Evolutionary conservation across 2,888 invertebrate species (phyloP).

Genomic region (Mesorhabditis spiculigera): DNA sequence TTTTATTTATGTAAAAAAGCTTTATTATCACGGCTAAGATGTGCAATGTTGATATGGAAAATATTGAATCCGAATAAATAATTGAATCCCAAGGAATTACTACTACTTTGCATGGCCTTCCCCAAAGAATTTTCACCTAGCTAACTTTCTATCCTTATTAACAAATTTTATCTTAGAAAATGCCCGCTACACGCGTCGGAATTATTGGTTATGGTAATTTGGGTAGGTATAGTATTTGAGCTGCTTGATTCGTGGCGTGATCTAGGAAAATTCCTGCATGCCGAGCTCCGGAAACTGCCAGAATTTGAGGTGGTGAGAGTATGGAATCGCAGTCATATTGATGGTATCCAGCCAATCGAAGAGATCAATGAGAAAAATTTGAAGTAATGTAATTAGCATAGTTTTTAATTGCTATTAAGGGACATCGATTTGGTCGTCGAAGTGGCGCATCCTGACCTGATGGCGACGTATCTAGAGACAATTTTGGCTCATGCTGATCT

Average conservation of each 20-base stretch:
- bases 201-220: conserved; percentile 55
- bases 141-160: neutral
- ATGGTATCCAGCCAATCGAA: conserved; percentile 35
- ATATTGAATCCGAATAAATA: neutral
- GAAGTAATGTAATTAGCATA: conserved; percentile 14
- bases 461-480: conserved; percentile 60
- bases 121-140: neutral
- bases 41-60: too few relatives aligned
- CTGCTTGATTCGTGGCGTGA: neutral
- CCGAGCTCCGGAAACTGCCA: conserved; percentile 35
- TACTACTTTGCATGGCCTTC: neutral
- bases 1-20: neutral
- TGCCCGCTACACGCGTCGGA: conserved; percentile 37
- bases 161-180: neutral
- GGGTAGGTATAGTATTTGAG: conserved; percentile 26
- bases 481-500: conserved; percentile 63
- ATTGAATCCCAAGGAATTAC: neutral
- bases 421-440: conserved; percentile 61
- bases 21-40: neutral
- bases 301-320: conserved; percentile 39
- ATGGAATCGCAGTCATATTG: conserved; percentile 48
- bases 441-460: conserved; percentile 65
- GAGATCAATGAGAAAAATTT: conserved; percentile 29
- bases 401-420: conserved; percentile 19
- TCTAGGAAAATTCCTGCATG: conserved; percentile 50